Conservation (phyloP, 2,113 vertebrate species). For the Gymnarchus niloticus region DNA sequence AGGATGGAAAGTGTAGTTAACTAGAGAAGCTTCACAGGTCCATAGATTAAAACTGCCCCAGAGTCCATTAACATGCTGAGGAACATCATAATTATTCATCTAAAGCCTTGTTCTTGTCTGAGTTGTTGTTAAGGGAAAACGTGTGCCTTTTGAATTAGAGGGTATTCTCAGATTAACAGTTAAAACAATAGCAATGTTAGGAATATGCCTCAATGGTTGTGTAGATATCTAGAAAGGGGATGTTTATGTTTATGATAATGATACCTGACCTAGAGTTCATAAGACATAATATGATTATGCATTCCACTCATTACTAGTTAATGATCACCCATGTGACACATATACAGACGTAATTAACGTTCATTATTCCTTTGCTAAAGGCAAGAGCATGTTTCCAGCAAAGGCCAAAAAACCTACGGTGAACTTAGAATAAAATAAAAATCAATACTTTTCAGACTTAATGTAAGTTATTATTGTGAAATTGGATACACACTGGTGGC, state of each 20-base stretch:
- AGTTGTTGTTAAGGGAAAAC: background rate
- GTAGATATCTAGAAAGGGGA: background rate
- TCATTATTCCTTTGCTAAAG: background rate
- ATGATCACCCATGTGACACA: background rate
- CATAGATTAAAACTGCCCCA: background rate
- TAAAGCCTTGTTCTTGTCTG: background rate
- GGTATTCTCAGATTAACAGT: background rate
- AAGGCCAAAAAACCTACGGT: background rate
- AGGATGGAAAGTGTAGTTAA: background rate
- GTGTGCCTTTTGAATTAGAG: background rate
- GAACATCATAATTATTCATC: background rate
- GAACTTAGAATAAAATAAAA: background rate
- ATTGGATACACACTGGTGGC: background rate
- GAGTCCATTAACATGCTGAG: background rate
- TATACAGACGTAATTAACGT: background rate
- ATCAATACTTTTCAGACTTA: constrained; percentile 14
- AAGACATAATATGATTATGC: background rate
- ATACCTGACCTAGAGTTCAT: background rate
- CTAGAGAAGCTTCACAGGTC: background rate
- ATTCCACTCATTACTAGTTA: background rate
- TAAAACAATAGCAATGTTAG: background rate
- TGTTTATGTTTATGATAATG: background rate
- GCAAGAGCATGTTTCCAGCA: constrained; percentile 4
- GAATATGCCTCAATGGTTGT: background rate
- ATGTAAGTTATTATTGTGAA: constrained; percentile 29